Evolutionary conservation across 2,888 invertebrate species (phyloP).

Genomic region (Caenorhabditis sp.): DNA sequence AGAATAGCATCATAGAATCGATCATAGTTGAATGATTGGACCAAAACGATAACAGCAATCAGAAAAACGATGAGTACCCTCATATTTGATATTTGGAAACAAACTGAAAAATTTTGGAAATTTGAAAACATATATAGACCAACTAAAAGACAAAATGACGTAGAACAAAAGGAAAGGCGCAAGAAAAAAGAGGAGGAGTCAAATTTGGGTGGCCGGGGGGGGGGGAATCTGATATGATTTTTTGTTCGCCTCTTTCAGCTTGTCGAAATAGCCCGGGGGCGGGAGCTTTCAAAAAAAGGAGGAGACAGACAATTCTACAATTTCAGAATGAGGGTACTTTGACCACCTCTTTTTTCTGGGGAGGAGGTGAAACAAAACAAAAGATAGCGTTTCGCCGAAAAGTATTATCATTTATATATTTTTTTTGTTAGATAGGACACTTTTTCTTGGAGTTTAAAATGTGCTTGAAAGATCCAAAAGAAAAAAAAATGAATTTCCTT

Average conservation of each 20-base stretch:
- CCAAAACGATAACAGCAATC: conserved; percentile 38
- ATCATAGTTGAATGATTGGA: conserved; percentile 45
- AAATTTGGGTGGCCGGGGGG: background rate
- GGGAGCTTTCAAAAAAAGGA: background rate
- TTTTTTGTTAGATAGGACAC: no score
- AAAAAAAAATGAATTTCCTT: background rate
- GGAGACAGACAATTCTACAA: background rate
- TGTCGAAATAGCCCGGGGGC: background rate
- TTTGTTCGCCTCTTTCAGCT: background rate
- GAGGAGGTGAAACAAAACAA: background rate
- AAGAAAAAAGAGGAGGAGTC: background rate
- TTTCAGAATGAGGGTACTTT: background rate
- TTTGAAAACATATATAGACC: background rate
- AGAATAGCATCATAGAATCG: conserved; percentile 51
- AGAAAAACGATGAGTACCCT: conserved; percentile 50
- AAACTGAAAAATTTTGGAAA: conserved; percentile 24
- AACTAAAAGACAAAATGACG: background rate
- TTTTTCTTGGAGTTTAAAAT: no score
- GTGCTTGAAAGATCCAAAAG: no score
- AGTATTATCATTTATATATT: background rate
- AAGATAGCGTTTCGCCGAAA: conserved; percentile 2
- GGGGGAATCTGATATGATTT: background rate
- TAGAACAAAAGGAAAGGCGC: background rate
- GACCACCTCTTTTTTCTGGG: background rate
- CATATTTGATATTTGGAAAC: conserved; percentile 39